A percentile compares a stretch with the other conserved stretches of the same genome.
These are phyloP conservation scores for Notospermus geniculatus DNA, from an alignment of 1,140 invertebrate species.

Conservation along the genomic window DNA sequence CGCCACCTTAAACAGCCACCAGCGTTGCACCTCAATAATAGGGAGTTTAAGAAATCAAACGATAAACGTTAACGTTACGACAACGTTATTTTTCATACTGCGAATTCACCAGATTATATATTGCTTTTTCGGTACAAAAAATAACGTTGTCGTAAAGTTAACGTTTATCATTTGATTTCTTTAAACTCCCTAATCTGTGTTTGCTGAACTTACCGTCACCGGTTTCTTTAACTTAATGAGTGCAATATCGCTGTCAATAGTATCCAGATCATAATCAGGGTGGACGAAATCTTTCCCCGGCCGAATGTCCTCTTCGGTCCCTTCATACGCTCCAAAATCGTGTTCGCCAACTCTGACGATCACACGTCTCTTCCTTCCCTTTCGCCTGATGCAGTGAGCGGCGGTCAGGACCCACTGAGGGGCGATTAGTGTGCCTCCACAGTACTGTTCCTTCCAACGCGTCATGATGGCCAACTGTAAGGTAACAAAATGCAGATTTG, in stretches of 20 bases:
- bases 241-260: constrained; percentile 89
- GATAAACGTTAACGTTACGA: too few relatives aligned
- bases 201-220: constrained; percentile 72
- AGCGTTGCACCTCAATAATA: too few relatives aligned
- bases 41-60: too few relatives aligned
- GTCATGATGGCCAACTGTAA: constrained; percentile 82
- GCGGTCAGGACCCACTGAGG: constrained; percentile 86
- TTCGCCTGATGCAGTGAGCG: constrained; percentile 78
- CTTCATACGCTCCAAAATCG: constrained; percentile 69
- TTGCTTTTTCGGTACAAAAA: too few relatives aligned
- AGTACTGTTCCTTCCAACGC: constrained; percentile 77
- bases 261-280: constrained; percentile 79
- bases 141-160: too few relatives aligned
- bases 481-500: neutral
- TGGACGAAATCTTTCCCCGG: constrained; percentile 78
- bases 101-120: too few relatives aligned
- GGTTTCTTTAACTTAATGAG: constrained; percentile 86
- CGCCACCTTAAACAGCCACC: too few relatives aligned
- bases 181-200: too few relatives aligned
- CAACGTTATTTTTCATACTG: too few relatives aligned
- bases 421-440: constrained; percentile 84
- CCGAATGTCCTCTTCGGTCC: constrained; percentile 34
- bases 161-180: too few relatives aligned
- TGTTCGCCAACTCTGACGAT: constrained; percentile 85
- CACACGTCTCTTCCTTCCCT: constrained; percentile 59